A percentile compares a stretch with the other conserved stretches of the same genome.
Evolutionary conservation across 2,888 invertebrate genomes (phyloP).

Genomic region (Loripinus fragilis): DNA sequence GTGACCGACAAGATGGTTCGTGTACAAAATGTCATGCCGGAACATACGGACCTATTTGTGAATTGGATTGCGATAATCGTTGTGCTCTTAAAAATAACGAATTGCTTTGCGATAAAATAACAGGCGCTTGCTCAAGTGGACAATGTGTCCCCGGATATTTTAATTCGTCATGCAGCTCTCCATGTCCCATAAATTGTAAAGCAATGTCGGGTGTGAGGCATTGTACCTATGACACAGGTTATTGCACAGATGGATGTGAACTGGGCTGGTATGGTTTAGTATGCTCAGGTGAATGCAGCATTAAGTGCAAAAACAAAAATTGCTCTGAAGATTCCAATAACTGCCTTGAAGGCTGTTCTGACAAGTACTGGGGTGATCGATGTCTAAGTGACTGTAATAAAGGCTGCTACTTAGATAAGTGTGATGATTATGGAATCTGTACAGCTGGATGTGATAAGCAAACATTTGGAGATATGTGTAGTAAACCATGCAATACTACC

Average conservation of each 20-base stretch:
- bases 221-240: slow-evolving; percentile 29
- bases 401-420: slow-evolving; percentile 21
- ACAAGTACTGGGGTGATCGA: slow-evolving; percentile 28
- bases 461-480: slow-evolving; percentile 38
- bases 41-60: slow-evolving; percentile 38
- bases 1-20: slow-evolving; percentile 35
- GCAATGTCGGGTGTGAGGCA: neutral
- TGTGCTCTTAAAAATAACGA: slow-evolving; percentile 13
- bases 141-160: slow-evolving; percentile 19
- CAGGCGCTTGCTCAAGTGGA: slow-evolving; percentile 39
- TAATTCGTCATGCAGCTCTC: neutral
- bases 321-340: slow-evolving; percentile 27
- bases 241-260: slow-evolving; percentile 34
- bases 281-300: slow-evolving; percentile 34
- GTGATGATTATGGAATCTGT: slow-evolving; percentile 44
- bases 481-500: slow-evolving; percentile 32
- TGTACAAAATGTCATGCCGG: slow-evolving; percentile 40
- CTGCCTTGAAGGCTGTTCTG: slow-evolving; percentile 41
- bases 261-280: slow-evolving; percentile 30
- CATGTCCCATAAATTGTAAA: neutral
- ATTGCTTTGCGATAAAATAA: slow-evolving; percentile 28
- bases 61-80: slow-evolving; percentile 42
- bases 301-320: slow-evolving; percentile 28
- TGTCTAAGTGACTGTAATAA: slow-evolving; percentile 32
- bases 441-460: slow-evolving; percentile 30